Evolutionary conservation across 35 echinoderm and acorn worm genomes (phyloP).

Genomic region (Apostichopus japonicus): DNA sequence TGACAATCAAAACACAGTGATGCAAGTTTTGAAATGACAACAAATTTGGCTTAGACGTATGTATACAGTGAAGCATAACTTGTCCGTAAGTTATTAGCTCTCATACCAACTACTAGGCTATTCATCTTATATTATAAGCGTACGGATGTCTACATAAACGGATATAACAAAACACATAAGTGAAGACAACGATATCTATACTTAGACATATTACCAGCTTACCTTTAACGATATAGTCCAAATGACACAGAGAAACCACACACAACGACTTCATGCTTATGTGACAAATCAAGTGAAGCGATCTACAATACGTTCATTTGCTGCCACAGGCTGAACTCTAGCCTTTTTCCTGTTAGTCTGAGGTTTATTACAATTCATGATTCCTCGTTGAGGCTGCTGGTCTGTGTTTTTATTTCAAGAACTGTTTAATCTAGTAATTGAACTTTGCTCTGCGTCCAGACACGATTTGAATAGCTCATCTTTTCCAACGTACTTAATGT

Average conservation of each 20-base stretch:
- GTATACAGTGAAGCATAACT: no score
- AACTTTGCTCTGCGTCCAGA: conserved; percentile 52
- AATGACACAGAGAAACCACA: background rate
- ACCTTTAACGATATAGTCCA: background rate
- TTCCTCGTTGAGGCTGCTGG: background rate
- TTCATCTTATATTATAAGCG: no score
- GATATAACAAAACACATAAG: no score
- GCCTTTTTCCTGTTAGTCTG: conserved; percentile 1
- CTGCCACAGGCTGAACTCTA: conserved; percentile 20
- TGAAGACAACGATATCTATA: no score
- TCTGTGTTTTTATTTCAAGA: conserved; percentile 38
- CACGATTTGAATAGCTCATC: conserved; percentile 14
- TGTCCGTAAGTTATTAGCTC: no score
- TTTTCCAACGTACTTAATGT: conserved; percentile 9
- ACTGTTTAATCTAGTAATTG: conserved; percentile 47
- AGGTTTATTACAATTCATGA: conserved; percentile 45
- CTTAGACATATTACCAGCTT: background rate
- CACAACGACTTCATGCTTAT: conserved; percentile 4
- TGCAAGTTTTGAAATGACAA: no score
- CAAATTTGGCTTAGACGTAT: no score
- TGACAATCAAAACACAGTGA: no score
- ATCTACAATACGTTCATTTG: background rate
- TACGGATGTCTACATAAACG: no score
- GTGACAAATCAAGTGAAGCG: conserved; percentile 4
- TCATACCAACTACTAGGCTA: no score